phyloP scores from a whole-genome alignment of 2,888 invertebrate genomes.

The Lathronympha strigana region DNA sequence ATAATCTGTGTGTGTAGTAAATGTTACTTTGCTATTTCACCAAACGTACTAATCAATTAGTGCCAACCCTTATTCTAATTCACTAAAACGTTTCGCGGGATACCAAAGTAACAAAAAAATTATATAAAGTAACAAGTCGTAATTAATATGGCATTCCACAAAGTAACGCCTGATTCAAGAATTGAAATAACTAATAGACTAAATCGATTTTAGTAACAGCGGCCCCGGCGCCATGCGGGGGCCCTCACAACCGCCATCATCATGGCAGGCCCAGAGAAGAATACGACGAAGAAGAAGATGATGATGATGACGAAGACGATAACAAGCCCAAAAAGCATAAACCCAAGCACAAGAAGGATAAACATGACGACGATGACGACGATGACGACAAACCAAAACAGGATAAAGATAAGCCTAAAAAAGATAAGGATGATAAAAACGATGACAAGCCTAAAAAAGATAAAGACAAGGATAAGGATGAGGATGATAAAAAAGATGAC shows the following conservation, averaged over 20 bases:
- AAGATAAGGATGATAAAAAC: not conserved
- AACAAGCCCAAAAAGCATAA: not conserved
- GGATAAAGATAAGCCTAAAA: not conserved
- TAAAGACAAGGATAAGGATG: not conserved
- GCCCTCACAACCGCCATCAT: not conserved
- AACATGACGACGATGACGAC: not conserved
- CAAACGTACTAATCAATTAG: no score
- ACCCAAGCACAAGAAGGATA: slow-evolving; percentile 4
- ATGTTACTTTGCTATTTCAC: no score
- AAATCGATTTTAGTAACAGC: slow-evolving; percentile 3
- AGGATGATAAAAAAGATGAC: not conserved
- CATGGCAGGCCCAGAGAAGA: not conserved
- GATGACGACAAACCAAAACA: not conserved
- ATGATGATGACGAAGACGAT: not conserved
- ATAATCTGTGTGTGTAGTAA: no score
- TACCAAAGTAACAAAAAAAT: no score
- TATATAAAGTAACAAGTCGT: not conserved
- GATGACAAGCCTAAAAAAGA: not conserved
- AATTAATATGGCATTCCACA: no score
- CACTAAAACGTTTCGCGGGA: no score
- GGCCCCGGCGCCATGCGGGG: slow-evolving; percentile 1
- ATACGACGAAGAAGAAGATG: not conserved
- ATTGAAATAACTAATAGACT: not conserved
- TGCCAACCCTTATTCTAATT: no score
- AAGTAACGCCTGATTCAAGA: no score